Base-by-base conservation (phyloP, 2,797 vertebrate genomes). In the Cottoperca gobio region DNA sequence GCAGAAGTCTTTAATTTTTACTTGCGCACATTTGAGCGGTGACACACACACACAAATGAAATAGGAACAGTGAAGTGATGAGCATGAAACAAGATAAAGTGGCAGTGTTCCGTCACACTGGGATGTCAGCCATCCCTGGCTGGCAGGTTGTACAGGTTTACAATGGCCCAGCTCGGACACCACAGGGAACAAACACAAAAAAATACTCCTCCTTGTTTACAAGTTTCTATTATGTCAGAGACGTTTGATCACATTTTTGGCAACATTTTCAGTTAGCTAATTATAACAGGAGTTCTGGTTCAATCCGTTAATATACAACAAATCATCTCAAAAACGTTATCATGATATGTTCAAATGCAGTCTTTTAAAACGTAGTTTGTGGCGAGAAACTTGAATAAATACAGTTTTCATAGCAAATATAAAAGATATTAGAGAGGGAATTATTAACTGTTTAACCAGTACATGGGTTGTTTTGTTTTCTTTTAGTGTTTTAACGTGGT, bases 131-230 rank as follows among this genome's bases (percentile, higher is more conserved):
- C 46, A 40, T 28, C 50, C n/a, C 31, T 48, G 26, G 31, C 19
- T 43, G 63, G 12, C 8, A 8, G 21, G 4, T 19, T 40, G 33
- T 50, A 61, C n/a, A n/a, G n/a, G n/a, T 67, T 74, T 53, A 58
- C 19, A 28, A 19, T 12, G 24, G 62, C 37, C 6, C 17, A 10
- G 28, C 24, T 60, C 9, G 0, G 23, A 58, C 50, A 46, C 33
- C 31, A 21, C 43, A 52, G 48, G 8, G 40, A 53, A 2, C 24
- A 60, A 50, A 61, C 9, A 35, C 10, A 23, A n/a, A 35, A 24
- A 40, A 37, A 40, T 5, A 54, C 21, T 52, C 40, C 3, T 21
- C 19, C 31, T 33, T 1, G 8, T 31, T 26, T 26, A 26, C 26
- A 26, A 24, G 26, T 26, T 31, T 54, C 49, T 26, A 8, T 49